Evolutionary conservation across 2,113 vertebrate species (phyloP).

Genomic region (Orthochromis indermauri): DNA sequence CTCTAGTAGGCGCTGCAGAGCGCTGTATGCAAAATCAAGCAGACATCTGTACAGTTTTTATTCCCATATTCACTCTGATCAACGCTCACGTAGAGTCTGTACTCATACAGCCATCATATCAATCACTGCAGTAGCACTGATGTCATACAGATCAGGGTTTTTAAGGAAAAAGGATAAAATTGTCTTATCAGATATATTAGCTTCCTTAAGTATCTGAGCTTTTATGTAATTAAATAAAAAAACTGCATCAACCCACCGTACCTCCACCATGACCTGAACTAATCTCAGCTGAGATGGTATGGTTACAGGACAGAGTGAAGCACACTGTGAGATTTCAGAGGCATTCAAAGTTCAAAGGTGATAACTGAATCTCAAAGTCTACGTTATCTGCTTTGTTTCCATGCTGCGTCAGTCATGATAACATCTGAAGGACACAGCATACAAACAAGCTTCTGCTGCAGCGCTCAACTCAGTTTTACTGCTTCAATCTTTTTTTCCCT

Average conservation of each 20-base stretch:
- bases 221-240: not conserved
- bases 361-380: not conserved
- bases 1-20: not conserved
- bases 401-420: not conserved
- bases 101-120: not conserved
- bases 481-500: not conserved
- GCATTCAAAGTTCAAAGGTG: not conserved
- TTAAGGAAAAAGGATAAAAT: not conserved
- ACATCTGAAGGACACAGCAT: not conserved
- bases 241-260: not conserved
- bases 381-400: not conserved
- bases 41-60: not conserved
- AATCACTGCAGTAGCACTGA: not conserved
- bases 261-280: not conserved
- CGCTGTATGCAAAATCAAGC: rapidly evolving
- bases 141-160: not conserved
- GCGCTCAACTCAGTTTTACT: not conserved
- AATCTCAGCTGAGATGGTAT: not conserved
- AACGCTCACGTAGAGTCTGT: not conserved
- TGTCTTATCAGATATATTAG: not conserved
- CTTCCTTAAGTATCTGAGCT: not conserved
- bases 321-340: not conserved
- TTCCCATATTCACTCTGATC: not conserved
- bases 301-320: not conserved
- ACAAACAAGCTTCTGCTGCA: not conserved